Evolutionary conservation across 2,113 vertebrate species (phyloP).

Genomic region (Illadopsis cleaveri): DNA sequence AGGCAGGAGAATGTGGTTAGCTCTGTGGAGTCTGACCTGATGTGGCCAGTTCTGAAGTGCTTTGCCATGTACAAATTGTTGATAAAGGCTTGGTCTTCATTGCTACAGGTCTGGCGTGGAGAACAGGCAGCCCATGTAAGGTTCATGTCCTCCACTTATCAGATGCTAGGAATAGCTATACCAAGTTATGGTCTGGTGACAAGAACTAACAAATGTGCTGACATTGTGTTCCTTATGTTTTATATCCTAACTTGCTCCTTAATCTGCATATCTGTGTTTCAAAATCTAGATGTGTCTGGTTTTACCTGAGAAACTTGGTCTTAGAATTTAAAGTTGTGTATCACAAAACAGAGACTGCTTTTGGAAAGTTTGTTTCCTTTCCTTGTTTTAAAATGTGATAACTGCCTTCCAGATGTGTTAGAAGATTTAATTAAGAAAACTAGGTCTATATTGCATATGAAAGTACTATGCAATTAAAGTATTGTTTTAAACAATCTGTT

Average conservation of each 20-base stretch:
- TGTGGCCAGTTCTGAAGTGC: not conserved
- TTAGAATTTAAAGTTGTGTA: not conserved
- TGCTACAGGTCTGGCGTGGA: not conserved
- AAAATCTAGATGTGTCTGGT: not conserved
- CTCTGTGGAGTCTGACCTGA: not conserved
- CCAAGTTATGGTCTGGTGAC: not conserved
- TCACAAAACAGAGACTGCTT: not conserved
- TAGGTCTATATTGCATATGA: not conserved
- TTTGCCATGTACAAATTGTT: not conserved
- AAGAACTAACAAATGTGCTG: not conserved
- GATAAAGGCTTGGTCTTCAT: not conserved
- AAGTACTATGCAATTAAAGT: not conserved
- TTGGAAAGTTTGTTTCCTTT: not conserved
- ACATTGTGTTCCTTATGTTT: not conserved
- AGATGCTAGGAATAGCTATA: not conserved
- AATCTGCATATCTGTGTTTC: not conserved
- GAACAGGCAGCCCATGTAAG: not conserved
- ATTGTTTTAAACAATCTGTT: not conserved
- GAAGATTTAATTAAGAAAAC: not conserved
- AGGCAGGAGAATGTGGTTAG: not conserved
- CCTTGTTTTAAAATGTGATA: not conserved
- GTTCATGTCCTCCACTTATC: not conserved
- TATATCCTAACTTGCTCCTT: not conserved
- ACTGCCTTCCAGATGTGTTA: not conserved
- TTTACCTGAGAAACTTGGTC: not conserved